These are phyloP conservation scores for Clytia hemisphaerica DNA, from an alignment of 30 jellyfish, hydroid and myxozoan species.

Conservation along the genomic window DNA sequence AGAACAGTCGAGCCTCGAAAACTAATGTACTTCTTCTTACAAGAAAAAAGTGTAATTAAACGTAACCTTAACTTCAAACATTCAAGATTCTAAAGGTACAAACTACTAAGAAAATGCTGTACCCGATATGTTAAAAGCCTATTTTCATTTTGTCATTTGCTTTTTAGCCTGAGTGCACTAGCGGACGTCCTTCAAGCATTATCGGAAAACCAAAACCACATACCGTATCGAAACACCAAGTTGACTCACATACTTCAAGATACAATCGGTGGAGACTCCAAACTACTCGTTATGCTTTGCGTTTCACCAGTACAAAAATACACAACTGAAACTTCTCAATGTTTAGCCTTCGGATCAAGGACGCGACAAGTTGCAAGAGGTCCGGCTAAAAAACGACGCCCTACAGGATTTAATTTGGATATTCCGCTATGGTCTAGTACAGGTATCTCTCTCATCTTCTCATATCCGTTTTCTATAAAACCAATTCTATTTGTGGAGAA, in stretches of 20 bases:
- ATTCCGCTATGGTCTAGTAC: no score
- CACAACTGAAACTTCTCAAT: constrained; percentile 70
- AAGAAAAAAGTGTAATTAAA: no score
- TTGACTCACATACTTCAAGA: constrained; percentile 73
- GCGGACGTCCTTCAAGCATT: constrained; percentile 90
- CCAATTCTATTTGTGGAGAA: no score
- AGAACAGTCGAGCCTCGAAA: no score
- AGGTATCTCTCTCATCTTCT: no score
- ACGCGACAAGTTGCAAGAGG: constrained; percentile 95
- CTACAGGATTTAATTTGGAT: no score
- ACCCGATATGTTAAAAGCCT: no score
- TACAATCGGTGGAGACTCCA: constrained; percentile 86
- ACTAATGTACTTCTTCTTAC: no score
- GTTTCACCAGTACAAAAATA: constrained; percentile 79
- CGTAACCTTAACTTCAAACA: no score
- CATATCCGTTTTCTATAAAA: no score
- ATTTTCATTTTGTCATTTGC: neutral
- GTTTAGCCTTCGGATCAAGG: constrained; percentile 84
- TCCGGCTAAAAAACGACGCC: constrained; percentile 81
- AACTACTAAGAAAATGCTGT: no score
- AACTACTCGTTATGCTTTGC: constrained; percentile 78
- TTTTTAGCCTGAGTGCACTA: constrained; percentile 72
- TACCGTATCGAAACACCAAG: constrained; percentile 72
- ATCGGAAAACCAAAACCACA: constrained; percentile 66
- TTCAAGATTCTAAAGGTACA: no score